Evolutionary conservation across 1,140 invertebrate genomes (phyloP).

Genomic region (Manduca sexta): DNA sequence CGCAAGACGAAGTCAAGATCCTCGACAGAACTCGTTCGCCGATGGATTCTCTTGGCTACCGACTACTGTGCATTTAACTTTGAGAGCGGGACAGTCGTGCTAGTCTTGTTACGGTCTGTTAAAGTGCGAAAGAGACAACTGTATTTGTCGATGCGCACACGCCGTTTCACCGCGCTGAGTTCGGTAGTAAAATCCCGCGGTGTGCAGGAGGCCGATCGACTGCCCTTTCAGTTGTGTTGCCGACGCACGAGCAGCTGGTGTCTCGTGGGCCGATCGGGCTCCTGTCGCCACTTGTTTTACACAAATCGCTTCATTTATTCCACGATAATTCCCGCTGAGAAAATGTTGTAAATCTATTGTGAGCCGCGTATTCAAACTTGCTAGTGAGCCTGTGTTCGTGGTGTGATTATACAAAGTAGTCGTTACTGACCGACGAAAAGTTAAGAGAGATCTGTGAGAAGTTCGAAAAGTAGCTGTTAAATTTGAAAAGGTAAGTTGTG

Average conservation of each 20-base stretch:
- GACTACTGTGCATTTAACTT: conserved; percentile 63
- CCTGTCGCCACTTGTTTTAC: conserved; percentile 50
- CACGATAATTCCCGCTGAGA: conserved; percentile 42
- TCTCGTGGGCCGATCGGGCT: conserved; percentile 32
- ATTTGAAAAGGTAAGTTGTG: conserved; percentile 69
- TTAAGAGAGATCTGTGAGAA: conserved; percentile 31
- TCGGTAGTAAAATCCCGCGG: conserved; percentile 50
- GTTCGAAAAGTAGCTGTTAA: conserved; percentile 59
- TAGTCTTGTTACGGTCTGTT: conserved; percentile 3
- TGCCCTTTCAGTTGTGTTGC: conserved; percentile 62
- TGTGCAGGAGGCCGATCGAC: conserved; percentile 40
- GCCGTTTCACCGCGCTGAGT: conserved; percentile 30
- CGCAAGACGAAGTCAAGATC: conserved; percentile 49
- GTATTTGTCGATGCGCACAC: conserved; percentile 44
- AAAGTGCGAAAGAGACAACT: conserved; percentile 30
- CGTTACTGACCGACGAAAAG: conserved; percentile 21
- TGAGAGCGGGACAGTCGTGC: conserved; percentile 26
- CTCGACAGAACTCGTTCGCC: conserved; percentile 61
- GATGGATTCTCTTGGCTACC: conserved; percentile 41
- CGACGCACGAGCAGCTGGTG: conserved; percentile 55
- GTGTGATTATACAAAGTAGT: conserved; percentile 35
- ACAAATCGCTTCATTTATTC: conserved; percentile 38
- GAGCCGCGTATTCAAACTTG: conserved; percentile 19
- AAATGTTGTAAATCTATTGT: conserved; percentile 54
- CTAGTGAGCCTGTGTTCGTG: conserved; percentile 38